phyloP scores from a whole-genome alignment of 2,888 invertebrate genomes.

The Terebella lapidaria region DNA sequence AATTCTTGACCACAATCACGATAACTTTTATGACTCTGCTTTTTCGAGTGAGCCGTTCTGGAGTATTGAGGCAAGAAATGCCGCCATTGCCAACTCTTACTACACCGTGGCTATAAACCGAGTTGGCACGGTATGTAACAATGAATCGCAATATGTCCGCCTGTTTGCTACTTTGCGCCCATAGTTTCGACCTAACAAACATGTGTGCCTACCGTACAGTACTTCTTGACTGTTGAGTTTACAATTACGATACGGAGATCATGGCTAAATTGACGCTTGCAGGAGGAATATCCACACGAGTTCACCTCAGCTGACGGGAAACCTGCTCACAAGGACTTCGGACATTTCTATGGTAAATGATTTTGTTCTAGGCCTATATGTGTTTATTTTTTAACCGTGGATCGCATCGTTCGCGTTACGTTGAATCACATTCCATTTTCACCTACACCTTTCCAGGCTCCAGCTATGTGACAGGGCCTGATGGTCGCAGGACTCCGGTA shows the following conservation, averaged over 20 bases:
- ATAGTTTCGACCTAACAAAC: no score
- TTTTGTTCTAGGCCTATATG: not conserved
- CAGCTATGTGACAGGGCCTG: constrained; percentile 87
- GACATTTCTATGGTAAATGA: constrained; percentile 77
- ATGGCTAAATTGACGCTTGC: no score
- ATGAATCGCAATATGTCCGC: not conserved
- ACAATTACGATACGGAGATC: no score
- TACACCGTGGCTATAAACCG: constrained; percentile 90
- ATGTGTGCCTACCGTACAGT: no score
- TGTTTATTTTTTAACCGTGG: no score
- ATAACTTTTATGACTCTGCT: no score
- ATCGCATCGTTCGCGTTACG: no score
- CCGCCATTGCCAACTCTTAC: constrained; percentile 92
- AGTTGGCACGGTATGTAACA: constrained; percentile 76
- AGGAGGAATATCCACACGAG: constrained; percentile 67
- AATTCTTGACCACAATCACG: no score
- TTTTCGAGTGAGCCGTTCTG: constrained; percentile 87
- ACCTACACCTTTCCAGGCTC: no score
- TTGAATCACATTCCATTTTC: no score
- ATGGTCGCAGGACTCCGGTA: constrained; percentile 87
- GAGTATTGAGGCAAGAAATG: constrained; percentile 91
- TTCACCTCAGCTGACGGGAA: constrained; percentile 81
- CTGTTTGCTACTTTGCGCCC: no score
- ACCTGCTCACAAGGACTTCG: constrained; percentile 71
- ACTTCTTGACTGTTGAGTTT: no score